Base-by-base conservation (phyloP, 2,888 invertebrate species). In the Hyles lineata region DNA sequence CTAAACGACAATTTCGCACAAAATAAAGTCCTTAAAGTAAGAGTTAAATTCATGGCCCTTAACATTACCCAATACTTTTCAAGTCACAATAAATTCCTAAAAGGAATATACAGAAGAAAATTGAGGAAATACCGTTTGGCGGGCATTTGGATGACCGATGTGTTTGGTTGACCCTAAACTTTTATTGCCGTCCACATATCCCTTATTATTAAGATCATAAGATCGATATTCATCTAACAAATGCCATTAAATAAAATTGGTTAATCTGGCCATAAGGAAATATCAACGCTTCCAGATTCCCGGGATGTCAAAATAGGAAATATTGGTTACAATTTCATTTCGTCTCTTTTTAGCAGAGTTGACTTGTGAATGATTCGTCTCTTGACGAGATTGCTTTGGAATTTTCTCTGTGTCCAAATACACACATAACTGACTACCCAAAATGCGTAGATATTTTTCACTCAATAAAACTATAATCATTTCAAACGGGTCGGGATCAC, bases 101-200 rank as follows among this genome's bases (percentile, higher is more conserved):
- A 50, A 70, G 15, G 50, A 35, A 63, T 70, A 70, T 35, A 55
- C 8, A n/a, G 19, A 61, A 61, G 59, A 32, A 59, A 50, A 73
- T 67, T 71, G 69, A 50, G 35, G 43, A 71, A 73, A 63, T 71
- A 71, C 71, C 67, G 32, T 50, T 43, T 50, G 35, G 23, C 58
- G 71, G 71, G 67, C 71, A 55, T 55, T 23, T 73, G 52, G 58
- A 63, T 58, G 73, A 73, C 73, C 67, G 73, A 73, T 63, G 19
- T 71, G 69, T 73, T 73, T 21, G 25, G 67, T 23, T 58, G 71
- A 52, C 50, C 62, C 25, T 35, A 19, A 21, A 21, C 43, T 23
- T 15, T 60, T 29, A 55, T 19, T 55, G 55, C 55, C 17, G 17
- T 17, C 25, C 2, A 17, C 9, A 17, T 17, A 23, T 17, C 4